phyloP scores from a whole-genome alignment of 2,797 vertebrate genomes.

The Crocodylus rhombifer region DNA sequence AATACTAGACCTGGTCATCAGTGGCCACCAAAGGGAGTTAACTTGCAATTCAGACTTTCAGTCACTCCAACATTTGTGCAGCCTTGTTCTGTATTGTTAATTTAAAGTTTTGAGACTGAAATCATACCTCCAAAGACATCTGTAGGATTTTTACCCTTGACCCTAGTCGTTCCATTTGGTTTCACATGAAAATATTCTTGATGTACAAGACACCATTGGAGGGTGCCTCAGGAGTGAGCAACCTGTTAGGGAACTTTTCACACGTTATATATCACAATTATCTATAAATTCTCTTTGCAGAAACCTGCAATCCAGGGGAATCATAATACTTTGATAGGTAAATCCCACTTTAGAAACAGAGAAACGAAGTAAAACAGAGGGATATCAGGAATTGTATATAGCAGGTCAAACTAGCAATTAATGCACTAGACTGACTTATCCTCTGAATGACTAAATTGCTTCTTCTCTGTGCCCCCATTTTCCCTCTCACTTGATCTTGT shows the following conservation, averaged over 20 bases:
- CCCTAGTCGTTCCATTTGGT: not conserved
- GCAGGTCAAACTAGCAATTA: too few species aligned
- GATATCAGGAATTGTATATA: not conserved
- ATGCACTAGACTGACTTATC: too few species aligned
- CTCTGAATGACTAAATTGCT: not conserved
- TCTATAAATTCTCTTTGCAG: not conserved
- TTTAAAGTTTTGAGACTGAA: too few species aligned
- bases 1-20: too few species aligned
- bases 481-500: not conserved
- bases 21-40: too few species aligned
- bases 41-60: too few species aligned
- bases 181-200: not conserved
- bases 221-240: not conserved
- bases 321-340: not conserved
- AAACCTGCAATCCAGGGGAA: not conserved
- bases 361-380: not conserved
- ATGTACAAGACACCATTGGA: not conserved
- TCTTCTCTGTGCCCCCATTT: not conserved
- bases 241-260: not conserved
- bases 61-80: too few species aligned
- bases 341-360: not conserved
- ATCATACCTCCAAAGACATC: too few species aligned
- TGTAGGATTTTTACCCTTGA: too few species aligned
- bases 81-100: too few species aligned
- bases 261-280: not conserved